These are phyloP conservation scores for Stichopus chloronotus DNA, from an alignment of 35 echinoderm and acorn worm species.

Conservation along the genomic window DNA sequence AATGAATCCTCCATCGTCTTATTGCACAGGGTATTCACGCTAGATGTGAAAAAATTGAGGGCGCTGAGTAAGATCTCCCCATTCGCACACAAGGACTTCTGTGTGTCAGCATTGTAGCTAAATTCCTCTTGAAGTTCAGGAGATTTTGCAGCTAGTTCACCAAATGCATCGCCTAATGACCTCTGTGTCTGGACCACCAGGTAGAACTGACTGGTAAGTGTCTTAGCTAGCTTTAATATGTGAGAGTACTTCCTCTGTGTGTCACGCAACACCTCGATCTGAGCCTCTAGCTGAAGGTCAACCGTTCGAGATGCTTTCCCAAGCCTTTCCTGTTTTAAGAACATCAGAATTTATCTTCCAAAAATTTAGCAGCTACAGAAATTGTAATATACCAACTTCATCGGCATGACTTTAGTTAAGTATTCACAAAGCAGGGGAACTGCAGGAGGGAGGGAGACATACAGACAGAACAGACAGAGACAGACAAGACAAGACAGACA, in stretches of 20 bases:
- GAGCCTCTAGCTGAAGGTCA: constrained; percentile 94
- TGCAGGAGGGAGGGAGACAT: too few species aligned
- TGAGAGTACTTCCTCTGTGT: constrained; percentile 95
- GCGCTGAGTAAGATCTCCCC: constrained; percentile 91
- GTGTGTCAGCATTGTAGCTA: constrained; percentile 93
- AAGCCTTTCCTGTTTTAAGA: constrained; percentile 59
- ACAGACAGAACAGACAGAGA: too few species aligned
- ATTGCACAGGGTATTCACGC: constrained; percentile 98
- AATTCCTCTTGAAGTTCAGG: constrained; percentile 95
- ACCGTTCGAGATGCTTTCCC: constrained; percentile 91
- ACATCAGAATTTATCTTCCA: neutral
- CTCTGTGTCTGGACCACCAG: constrained; percentile 95
- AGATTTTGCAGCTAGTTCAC: constrained; percentile 89
- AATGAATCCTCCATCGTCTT: constrained; percentile 98
- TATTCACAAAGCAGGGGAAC: too few species aligned
- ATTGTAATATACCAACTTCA: too few species aligned
- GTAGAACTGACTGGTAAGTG: constrained; percentile 90
- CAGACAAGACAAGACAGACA: too few species aligned
- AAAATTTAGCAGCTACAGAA: too few species aligned
- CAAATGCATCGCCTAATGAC: constrained; percentile 97
- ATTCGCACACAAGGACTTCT: constrained; percentile 84
- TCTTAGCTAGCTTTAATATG: constrained; percentile 84
- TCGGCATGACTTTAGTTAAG: too few species aligned
- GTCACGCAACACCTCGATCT: constrained; percentile 96
- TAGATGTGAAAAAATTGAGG: constrained; percentile 98